These are phyloP conservation scores for Prinia subflava DNA, from an alignment of 2,113 vertebrate genomes.

Conservation along the genomic window DNA sequence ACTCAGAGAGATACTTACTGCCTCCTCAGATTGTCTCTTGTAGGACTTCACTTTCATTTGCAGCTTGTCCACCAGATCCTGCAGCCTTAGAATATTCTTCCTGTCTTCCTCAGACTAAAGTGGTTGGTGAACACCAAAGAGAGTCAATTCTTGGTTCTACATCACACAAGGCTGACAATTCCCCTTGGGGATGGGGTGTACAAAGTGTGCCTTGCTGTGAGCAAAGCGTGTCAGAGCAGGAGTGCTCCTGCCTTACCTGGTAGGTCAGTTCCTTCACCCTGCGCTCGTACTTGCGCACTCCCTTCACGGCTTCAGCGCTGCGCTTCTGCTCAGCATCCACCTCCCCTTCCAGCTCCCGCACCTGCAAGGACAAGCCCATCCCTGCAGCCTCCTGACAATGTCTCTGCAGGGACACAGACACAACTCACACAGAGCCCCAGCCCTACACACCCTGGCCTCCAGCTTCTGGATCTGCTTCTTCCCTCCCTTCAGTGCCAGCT, in stretches of 20 bases:
- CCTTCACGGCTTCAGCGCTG: too few relatives aligned
- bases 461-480: too few relatives aligned
- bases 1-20: neutral
- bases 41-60: slow-evolving; percentile 48
- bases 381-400: too few relatives aligned
- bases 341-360: too few relatives aligned
- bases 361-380: too few relatives aligned
- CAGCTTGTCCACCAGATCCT: slow-evolving; percentile 78
- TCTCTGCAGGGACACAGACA: too few relatives aligned
- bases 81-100: slow-evolving; percentile 78
- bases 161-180: fast-evolving
- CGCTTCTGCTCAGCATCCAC: slow-evolving; percentile 64
- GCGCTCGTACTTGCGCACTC: neutral
- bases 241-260: slow-evolving; percentile 59
- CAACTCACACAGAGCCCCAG: too few relatives aligned
- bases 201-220: too few relatives aligned
- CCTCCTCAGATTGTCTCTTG: neutral
- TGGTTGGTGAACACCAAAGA: fast-evolving
- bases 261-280: slow-evolving; percentile 80
- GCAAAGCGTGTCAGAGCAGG: too few relatives aligned
- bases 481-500: too few relatives aligned
- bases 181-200: neutral
- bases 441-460: too few relatives aligned
- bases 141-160: neutral
- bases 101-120: slow-evolving; percentile 78